Evolutionary conservation across 2,888 invertebrate species (phyloP).

Genomic region (Drosophila formosana): DNA sequence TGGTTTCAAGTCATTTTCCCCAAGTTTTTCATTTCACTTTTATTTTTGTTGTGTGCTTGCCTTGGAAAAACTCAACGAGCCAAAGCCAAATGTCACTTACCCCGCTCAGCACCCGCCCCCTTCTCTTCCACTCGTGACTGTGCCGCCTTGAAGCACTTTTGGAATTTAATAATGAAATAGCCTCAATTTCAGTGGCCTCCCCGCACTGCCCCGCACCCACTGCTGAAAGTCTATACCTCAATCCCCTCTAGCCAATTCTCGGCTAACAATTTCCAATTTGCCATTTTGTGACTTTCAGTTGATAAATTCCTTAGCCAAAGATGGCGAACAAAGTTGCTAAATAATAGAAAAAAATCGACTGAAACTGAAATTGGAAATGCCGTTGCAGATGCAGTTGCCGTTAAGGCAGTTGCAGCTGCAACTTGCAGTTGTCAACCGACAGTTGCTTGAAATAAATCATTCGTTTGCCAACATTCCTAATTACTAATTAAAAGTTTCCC

Average conservation of each 20-base stretch:
- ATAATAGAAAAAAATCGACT: slow-evolving; percentile 16
- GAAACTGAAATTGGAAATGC: slow-evolving; percentile 46
- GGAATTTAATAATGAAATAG: slow-evolving; percentile 81
- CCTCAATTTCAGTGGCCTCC: slow-evolving; percentile 52
- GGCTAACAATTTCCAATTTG: slow-evolving; percentile 69
- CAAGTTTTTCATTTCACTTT: slow-evolving; percentile 40
- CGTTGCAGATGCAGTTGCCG: slow-evolving; percentile 27
- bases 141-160: slow-evolving; percentile 56
- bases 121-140: not conserved
- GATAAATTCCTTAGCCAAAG: slow-evolving; percentile 65
- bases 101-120: slow-evolving; percentile 8
- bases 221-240: not conserved
- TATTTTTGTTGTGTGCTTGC: slow-evolving; percentile 36
- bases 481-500: slow-evolving; percentile 73
- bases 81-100: slow-evolving; percentile 68
- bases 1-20: slow-evolving; percentile 73
- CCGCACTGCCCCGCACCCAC: not conserved
- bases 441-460: slow-evolving; percentile 43
- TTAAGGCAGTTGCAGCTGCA: slow-evolving; percentile 25
- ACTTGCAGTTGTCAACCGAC: slow-evolving; percentile 41
- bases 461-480: slow-evolving; percentile 45
- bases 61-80: slow-evolving; percentile 68
- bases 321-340: slow-evolving; percentile 19
- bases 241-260: not conserved
- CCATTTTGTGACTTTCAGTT: slow-evolving; percentile 63